Conservation (phyloP, 2,113 vertebrate genomes). For the Onychostruthus taczanowskii region DNA sequence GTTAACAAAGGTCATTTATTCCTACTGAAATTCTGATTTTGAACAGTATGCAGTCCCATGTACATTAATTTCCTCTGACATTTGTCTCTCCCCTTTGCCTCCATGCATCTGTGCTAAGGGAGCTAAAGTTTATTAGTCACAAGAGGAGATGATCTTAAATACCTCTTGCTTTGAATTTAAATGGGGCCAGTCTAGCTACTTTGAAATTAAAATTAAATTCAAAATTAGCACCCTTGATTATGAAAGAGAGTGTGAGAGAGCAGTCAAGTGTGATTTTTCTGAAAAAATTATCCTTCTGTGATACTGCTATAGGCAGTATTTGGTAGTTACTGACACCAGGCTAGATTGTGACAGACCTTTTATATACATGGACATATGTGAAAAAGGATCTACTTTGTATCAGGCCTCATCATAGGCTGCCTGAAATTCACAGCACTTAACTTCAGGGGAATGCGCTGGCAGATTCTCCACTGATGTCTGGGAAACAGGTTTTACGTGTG, state of each 20-base stretch:
- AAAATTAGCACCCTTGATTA: slow-evolving; percentile 34
- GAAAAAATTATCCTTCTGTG: background rate
- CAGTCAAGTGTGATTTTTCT: slow-evolving; percentile 1
- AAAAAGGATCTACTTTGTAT: background rate
- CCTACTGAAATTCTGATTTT: slow-evolving; percentile 46
- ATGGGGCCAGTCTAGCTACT: slow-evolving; percentile 23
- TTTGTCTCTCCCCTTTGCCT: background rate
- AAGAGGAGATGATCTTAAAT: slow-evolving; percentile 44
- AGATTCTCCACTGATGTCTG: background rate
- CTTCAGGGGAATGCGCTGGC: background rate
- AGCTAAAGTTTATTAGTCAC: slow-evolving; percentile 53
- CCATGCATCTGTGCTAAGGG: slow-evolving; percentile 11
- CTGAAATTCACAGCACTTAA: background rate
- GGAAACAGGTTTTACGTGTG: background rate
- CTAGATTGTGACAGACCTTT: background rate
- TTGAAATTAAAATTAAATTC: slow-evolving; percentile 52
- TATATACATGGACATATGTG: background rate
- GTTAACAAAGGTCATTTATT: slow-evolving; percentile 26
- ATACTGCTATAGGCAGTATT: background rate
- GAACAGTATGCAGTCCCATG: background rate
- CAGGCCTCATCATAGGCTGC: background rate
- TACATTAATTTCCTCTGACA: slow-evolving; percentile 48
- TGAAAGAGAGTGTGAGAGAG: background rate
- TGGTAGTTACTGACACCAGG: background rate
- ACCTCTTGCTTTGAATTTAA: slow-evolving; percentile 40